Base-by-base conservation (phyloP, 2,888 invertebrate genomes). In the Graphium colonna region DNA sequence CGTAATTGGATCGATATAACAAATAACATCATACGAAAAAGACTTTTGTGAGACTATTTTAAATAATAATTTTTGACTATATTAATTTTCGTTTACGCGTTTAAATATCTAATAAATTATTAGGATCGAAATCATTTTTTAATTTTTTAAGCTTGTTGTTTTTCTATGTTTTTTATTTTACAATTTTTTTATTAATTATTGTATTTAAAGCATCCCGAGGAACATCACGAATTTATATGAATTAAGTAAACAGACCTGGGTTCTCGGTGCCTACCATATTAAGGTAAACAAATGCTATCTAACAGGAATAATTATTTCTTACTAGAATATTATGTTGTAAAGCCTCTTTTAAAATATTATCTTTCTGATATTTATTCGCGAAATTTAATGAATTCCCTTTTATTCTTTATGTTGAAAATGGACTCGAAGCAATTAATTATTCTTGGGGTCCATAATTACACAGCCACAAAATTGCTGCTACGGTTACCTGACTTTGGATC, bases 381-480 rank as follows among this genome's bases (percentile, higher is more conserved):
- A 2, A 33, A 2, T 10, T 33, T 33, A 33, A 33, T 33, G n/a
- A 33, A 33, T 33, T 33, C 33, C 33, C 33, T 33, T 33, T 33
- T 2, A 2, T 33, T 33, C 33, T 33, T 33, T 10, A 10, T 10
- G 9, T 33, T 9, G 33, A 7, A 33, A 33, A 33, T 33, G 10
- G 7, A 10, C 33, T 33, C 33, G 33, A 33, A 33, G 10, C n/a
- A 33, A 33, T 33, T 33, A 40, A 40, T 40, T 16, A 40, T 40
- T 40, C 15, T 16, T 42, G 7, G 12, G 8, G 8, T 12, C 16
- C 12, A 39, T 44, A 44, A 51, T 51, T 43, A 44, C 38, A 44
- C 33, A 38, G 26, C 31, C 33, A 40, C 33, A 8, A 33, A 52
- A 52, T 46, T 45, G 18, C 21, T 8, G 52, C n/a, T n/a, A n/a